Conservation (phyloP, 2,888 invertebrate genomes). For the Brassicogethes aeneus region DNA sequence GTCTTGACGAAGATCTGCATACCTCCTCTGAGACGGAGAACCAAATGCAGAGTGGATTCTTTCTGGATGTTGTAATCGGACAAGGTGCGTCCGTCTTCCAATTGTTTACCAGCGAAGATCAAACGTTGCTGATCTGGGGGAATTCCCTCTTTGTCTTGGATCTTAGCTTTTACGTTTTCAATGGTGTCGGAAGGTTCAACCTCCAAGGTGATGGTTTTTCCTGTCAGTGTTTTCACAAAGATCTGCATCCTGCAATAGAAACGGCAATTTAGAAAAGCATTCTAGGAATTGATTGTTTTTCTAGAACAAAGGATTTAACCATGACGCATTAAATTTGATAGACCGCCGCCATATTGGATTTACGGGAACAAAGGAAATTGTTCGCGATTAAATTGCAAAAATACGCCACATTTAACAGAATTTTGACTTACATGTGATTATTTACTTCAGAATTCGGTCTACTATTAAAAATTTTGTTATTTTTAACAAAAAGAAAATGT, state of each 20-base stretch:
- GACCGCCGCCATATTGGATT: constrained; percentile 17
- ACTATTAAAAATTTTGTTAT: too few relatives aligned
- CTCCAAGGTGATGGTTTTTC: constrained; percentile 48
- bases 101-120: constrained; percentile 38
- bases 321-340: too few relatives aligned
- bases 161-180: constrained; percentile 51
- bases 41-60: constrained; percentile 51
- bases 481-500: too few relatives aligned
- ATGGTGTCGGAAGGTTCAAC: constrained; percentile 52
- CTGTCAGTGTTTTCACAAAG: constrained; percentile 50
- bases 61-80: constrained; percentile 60
- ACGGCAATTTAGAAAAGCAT: constrained; percentile 5
- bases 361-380: too few relatives aligned
- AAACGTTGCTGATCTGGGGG: constrained; percentile 34
- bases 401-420: too few relatives aligned
- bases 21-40: constrained; percentile 42
- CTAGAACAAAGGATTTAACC: constrained; percentile 7
- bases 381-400: too few relatives aligned
- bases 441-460: too few relatives aligned
- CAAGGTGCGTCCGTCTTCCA: constrained; percentile 58
- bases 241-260: constrained; percentile 42
- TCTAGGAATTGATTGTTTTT: too few relatives aligned
- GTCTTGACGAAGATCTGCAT: constrained; percentile 48
- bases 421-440: too few relatives aligned
- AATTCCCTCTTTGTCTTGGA: constrained; percentile 71